A percentile compares a stretch with the other conserved stretches of the same genome.
Conservation (phyloP, 2,888 invertebrate genomes). For the Hyles lineata region DNA sequence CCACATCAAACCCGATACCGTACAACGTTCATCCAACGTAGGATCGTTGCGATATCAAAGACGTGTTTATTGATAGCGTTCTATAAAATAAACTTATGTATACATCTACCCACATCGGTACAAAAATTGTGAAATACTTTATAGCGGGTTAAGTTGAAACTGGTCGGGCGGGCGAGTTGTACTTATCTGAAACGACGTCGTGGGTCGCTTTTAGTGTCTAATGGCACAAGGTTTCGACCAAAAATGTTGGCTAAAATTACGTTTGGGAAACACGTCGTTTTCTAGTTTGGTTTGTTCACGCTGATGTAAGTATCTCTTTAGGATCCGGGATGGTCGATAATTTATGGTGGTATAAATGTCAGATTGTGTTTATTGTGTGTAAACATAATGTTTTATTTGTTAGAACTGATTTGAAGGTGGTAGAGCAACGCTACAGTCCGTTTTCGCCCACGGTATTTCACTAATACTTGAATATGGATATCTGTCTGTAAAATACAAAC, state of each 20-base stretch:
- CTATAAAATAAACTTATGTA: constrained; percentile 48
- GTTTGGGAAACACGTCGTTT: constrained; percentile 24
- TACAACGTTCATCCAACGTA: constrained; percentile 66
- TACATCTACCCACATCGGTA: constrained; percentile 55
- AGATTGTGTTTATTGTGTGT: not conserved
- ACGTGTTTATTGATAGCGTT: constrained; percentile 65
- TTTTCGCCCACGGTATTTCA: too few relatives aligned
- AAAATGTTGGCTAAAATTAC: constrained; percentile 21
- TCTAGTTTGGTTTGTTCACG: constrained; percentile 14
- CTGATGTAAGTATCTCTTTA: constrained; percentile 5
- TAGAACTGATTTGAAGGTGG: not conserved
- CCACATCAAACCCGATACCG: constrained; percentile 50
- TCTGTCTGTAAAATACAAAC: too few relatives aligned
- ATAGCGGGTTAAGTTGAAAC: constrained; percentile 32
- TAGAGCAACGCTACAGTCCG: too few relatives aligned
- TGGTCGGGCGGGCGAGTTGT: constrained; percentile 13
- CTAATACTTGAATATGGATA: too few relatives aligned
- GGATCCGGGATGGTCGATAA: constrained; percentile 9
- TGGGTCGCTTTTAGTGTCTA: constrained; percentile 23
- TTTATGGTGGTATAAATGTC: constrained; percentile 8
- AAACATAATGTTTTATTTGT: not conserved
- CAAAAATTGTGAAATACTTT: constrained; percentile 42
- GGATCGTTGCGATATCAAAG: constrained; percentile 64
- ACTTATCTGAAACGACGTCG: constrained; percentile 28
- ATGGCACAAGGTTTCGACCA: constrained; percentile 13